These are phyloP conservation scores for Leucoraja ocellata DNA, from an alignment of 2,797 vertebrate species.

Conservation along the genomic window DNA sequence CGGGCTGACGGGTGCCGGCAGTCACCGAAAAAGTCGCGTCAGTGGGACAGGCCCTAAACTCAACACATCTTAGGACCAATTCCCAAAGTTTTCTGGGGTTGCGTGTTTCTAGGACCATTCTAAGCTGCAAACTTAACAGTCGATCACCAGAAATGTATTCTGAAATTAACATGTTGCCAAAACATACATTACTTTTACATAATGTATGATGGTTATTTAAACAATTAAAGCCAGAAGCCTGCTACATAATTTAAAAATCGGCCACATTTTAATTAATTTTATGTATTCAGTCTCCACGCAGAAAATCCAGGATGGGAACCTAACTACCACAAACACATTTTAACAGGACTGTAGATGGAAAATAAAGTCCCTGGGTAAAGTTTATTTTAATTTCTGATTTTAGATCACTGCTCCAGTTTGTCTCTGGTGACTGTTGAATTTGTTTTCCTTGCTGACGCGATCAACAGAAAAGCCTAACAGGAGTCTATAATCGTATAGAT, in stretches of 20 bases:
- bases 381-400: neutral
- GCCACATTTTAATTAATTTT: neutral
- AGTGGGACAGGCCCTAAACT: no score
- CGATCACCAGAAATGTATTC: neutral
- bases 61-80: no score
- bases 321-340: neutral
- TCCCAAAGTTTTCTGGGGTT: no score
- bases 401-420: slow-evolving; percentile 10
- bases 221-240: no score
- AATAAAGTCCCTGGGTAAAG: neutral
- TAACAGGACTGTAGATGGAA: neutral
- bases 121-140: neutral
- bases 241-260: neutral
- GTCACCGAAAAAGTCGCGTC: no score
- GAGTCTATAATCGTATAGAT: neutral
- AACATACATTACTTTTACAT: neutral
- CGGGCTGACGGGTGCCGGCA: no score
- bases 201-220: neutral
- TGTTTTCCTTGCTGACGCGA: slow-evolving; percentile 20
- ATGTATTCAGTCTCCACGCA: neutral
- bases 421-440: neutral
- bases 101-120: neutral
- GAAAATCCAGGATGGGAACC: neutral
- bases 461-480: neutral
- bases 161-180: neutral